Conservation (phyloP, 1,140 invertebrate genomes). For the Steinernema khuongi region DNA sequence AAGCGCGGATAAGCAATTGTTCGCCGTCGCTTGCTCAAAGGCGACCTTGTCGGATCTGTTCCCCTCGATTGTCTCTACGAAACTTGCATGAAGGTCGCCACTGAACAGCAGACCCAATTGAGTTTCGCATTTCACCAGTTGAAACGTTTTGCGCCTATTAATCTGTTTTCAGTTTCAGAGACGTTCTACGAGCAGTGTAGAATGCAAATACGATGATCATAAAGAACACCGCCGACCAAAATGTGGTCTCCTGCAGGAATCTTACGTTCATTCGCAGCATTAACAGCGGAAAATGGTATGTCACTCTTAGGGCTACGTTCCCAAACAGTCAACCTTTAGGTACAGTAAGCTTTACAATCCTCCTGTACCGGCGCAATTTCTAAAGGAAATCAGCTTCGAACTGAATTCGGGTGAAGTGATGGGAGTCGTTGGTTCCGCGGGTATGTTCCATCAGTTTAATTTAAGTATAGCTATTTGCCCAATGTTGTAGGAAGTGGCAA, state of each 20-base stretch:
- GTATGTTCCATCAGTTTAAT: not conserved
- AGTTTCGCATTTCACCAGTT: too few species aligned
- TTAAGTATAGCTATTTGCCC: not conserved
- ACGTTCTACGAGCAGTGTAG: not conserved
- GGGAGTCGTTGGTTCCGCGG: conserved; percentile 27
- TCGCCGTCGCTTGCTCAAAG: not conserved
- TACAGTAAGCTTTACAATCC: conserved; percentile 19
- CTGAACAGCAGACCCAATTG: not conserved
- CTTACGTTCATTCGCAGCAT: conserved; percentile 1
- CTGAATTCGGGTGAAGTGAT: conserved; percentile 28
- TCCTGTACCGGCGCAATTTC: conserved; percentile 29
- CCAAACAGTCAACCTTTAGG: conserved; percentile 2
- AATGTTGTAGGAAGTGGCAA: conserved; percentile 25
- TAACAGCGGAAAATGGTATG: not conserved
- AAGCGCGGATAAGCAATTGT: conserved; percentile 13
- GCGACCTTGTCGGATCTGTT: conserved; percentile 9
- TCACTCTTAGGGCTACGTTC: not conserved
- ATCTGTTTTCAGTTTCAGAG: not conserved
- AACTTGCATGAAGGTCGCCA: conserved; percentile 8
- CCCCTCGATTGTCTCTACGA: not conserved
- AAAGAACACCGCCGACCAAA: not conserved
- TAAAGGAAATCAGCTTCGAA: conserved; percentile 32
- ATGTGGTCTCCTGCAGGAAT: not conserved
- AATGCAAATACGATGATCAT: not conserved
- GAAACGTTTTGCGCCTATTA: not conserved